phyloP scores from a whole-genome alignment of 2,113 vertebrate genomes.

The Thinocorus orbignyianus region DNA sequence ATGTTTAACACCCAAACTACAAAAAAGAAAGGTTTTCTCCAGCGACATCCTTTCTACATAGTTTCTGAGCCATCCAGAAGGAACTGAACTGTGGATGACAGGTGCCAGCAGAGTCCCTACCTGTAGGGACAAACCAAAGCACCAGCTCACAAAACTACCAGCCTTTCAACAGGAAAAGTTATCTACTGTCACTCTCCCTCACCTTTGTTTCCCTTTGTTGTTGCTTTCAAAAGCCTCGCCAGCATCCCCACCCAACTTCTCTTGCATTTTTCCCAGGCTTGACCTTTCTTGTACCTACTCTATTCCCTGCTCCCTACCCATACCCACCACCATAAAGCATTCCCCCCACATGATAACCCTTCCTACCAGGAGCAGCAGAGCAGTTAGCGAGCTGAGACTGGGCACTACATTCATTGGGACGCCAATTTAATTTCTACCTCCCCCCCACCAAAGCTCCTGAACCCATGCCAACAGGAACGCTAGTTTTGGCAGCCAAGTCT shows the following conservation, averaged over 20 bases:
- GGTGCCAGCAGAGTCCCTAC: background rate
- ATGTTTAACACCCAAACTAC: background rate
- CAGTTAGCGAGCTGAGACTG: background rate
- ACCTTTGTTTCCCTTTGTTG: background rate
- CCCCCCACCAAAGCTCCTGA: background rate
- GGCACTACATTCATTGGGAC: background rate
- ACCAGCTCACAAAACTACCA: background rate
- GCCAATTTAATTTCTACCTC: constrained; percentile 4
- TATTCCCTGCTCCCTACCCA: background rate
- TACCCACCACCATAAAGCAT: background rate
- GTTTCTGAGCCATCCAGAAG: background rate
- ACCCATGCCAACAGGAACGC: constrained; percentile 11
- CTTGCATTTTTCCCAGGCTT: background rate
- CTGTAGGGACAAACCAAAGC: background rate
- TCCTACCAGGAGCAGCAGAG: background rate
- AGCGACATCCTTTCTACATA: background rate
- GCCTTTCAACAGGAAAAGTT: background rate
- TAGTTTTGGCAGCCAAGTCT: constrained; percentile 1
- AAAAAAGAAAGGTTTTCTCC: background rate
- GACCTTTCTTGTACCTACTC: background rate
- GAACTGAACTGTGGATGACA: background rate
- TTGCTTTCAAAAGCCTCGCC: background rate
- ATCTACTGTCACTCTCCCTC: background rate
- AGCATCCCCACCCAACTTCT: background rate
- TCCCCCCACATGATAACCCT: background rate